Evolutionary conservation across 2,888 invertebrate genomes (phyloP).

Genomic region (Acanthosoma haemorrhoidale): DNA sequence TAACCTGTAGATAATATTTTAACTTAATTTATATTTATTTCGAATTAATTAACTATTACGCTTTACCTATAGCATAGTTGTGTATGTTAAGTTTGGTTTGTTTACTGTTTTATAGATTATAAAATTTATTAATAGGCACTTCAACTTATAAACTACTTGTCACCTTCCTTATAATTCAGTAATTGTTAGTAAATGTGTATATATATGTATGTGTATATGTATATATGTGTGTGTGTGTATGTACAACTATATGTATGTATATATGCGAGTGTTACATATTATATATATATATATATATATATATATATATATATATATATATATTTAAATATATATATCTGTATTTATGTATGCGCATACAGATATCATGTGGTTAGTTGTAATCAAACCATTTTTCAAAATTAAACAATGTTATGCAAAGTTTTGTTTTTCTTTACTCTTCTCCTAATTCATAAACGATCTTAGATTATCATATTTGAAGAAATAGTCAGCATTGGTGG

Average conservation of each 20-base stretch:
- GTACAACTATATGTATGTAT: no score
- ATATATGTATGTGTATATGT: not conserved
- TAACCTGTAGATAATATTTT: not conserved
- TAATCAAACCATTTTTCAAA: not conserved
- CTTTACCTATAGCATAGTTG: not conserved
- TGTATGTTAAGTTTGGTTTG: not conserved
- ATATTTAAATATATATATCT: not conserved
- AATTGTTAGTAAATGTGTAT: no score
- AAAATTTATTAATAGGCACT: not conserved
- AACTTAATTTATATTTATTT: conserved; percentile 7
- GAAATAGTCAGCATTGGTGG: no score
- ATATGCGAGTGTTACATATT: no score
- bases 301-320: not conserved
- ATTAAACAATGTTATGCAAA: not conserved
- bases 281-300: not conserved
- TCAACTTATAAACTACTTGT: not conserved
- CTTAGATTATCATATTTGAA: no score
- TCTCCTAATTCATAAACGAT: not conserved
- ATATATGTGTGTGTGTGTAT: no score
- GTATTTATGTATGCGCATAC: no score
- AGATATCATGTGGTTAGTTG: no score
- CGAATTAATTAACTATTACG: not conserved
- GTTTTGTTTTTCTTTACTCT: not conserved
- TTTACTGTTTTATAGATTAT: not conserved
- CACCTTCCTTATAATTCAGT: not conserved